phyloP scores from a whole-genome alignment of 2,888 invertebrate genomes.

The Euproctis similis region DNA sequence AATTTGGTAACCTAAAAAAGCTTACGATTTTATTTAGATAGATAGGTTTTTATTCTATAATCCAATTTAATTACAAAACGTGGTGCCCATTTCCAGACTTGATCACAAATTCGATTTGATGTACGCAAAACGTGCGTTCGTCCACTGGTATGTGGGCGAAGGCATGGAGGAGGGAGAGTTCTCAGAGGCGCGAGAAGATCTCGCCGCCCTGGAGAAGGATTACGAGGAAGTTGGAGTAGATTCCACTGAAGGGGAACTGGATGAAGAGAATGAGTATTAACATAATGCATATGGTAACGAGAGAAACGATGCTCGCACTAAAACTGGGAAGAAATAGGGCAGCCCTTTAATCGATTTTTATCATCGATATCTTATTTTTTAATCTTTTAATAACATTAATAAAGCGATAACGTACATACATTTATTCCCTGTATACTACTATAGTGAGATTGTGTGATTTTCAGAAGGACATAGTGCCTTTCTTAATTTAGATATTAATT shows the following conservation, averaged over 20 bases:
- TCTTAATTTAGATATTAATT: too few relatives aligned
- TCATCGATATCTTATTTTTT: too few relatives aligned
- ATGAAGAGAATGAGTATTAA: constrained; percentile 81
- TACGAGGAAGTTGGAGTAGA: constrained; percentile 87
- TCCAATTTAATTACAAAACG: not conserved
- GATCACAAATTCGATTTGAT: constrained; percentile 97
- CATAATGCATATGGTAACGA: too few relatives aligned
- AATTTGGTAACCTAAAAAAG: too few relatives aligned
- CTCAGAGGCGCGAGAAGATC: constrained; percentile 90
- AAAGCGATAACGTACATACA: too few relatives aligned
- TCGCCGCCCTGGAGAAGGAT: constrained; percentile 86
- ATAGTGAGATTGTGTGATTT: too few relatives aligned
- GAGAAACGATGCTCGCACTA: not conserved
- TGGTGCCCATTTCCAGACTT: constrained; percentile 78
- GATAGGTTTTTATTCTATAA: not conserved
- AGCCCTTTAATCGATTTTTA: constrained; percentile 1
- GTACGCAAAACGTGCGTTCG: constrained; percentile 97
- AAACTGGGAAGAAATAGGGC: constrained; percentile 3
- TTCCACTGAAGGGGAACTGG: constrained; percentile 81
- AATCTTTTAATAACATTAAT: too few relatives aligned
- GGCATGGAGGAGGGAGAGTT: constrained; percentile 94
- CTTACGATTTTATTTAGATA: too few relatives aligned
- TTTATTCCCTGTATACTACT: too few relatives aligned
- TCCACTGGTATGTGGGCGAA: constrained; percentile 94
- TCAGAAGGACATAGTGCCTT: too few relatives aligned